phyloP scores from a whole-genome alignment of 2,113 vertebrate species.

The Corythornis madagascariensis region DNA sequence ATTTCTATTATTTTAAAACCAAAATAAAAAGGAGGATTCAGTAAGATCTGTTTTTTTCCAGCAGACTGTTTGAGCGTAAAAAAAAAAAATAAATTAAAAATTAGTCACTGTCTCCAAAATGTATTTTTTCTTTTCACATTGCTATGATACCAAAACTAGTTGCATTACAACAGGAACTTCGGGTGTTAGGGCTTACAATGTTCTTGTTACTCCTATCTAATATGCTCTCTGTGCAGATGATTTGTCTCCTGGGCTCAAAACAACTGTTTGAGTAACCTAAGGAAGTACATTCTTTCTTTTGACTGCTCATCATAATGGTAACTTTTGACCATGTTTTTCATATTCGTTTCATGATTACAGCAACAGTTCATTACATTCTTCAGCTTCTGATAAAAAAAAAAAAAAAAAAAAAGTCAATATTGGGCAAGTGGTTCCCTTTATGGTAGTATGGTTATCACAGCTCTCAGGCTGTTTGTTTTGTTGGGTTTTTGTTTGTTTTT shows the following conservation, averaged over 20 bases:
- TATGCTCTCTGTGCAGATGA: background rate
- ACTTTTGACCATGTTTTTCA: background rate
- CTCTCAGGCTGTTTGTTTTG: background rate
- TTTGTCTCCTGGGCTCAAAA: background rate
- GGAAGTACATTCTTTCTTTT: background rate
- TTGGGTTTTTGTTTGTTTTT: too few relatives aligned
- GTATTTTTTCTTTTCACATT: background rate
- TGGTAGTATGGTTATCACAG: background rate
- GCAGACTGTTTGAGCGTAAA: background rate
- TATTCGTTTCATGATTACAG: background rate
- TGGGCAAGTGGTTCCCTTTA: background rate
- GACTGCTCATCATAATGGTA: background rate
- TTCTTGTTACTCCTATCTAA: background rate
- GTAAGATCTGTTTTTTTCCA: background rate
- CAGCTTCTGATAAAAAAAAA: background rate
- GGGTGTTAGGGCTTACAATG: background rate
- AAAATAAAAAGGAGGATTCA: background rate
- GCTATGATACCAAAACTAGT: background rate
- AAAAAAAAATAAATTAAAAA: background rate
- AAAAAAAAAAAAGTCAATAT: background rate
- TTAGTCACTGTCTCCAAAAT: background rate
- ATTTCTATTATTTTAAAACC: background rate
- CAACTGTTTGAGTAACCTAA: background rate
- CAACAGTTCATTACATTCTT: background rate
- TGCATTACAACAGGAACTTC: background rate